A percentile compares a stretch with the other conserved stretches of the same genome.
phyloP scores from a whole-genome alignment of 2,797 vertebrate species.

The Zalophus californianus region DNA sequence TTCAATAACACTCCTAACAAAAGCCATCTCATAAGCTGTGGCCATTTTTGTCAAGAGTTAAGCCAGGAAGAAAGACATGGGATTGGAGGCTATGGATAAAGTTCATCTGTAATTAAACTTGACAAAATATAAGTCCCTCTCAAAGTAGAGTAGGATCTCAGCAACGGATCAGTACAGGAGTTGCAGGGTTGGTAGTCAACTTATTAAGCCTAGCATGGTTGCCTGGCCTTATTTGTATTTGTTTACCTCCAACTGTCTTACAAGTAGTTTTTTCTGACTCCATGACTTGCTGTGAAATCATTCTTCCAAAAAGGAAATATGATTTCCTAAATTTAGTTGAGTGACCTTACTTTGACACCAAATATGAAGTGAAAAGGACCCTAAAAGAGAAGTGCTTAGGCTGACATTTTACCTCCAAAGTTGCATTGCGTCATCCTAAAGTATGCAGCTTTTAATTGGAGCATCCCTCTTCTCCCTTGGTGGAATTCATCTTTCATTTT shows the following conservation, averaged over 20 bases:
- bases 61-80: background rate
- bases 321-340: slow-evolving; percentile 45
- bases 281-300: slow-evolving; percentile 41
- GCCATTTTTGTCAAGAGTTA: slow-evolving; percentile 53
- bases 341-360: background rate
- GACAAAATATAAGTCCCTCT: slow-evolving; percentile 67
- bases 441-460: background rate
- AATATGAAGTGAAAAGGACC: slow-evolving; percentile 32
- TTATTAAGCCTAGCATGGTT: background rate
- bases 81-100: slow-evolving; percentile 48
- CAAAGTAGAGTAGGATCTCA: background rate
- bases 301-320: slow-evolving; percentile 48
- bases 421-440: background rate
- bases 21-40: background rate
- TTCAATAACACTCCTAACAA: slow-evolving; percentile 19
- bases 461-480: background rate
- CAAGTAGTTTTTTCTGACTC: background rate
- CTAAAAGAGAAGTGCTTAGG: background rate
- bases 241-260: background rate
- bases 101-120: slow-evolving; percentile 76
- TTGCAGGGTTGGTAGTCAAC: background rate
- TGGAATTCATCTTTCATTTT: background rate
- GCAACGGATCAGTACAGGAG: background rate
- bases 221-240: background rate
- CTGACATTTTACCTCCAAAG: background rate